These are phyloP conservation scores for Volucella inflata DNA, from an alignment of 2,888 invertebrate genomes.

Conservation along the genomic window DNA sequence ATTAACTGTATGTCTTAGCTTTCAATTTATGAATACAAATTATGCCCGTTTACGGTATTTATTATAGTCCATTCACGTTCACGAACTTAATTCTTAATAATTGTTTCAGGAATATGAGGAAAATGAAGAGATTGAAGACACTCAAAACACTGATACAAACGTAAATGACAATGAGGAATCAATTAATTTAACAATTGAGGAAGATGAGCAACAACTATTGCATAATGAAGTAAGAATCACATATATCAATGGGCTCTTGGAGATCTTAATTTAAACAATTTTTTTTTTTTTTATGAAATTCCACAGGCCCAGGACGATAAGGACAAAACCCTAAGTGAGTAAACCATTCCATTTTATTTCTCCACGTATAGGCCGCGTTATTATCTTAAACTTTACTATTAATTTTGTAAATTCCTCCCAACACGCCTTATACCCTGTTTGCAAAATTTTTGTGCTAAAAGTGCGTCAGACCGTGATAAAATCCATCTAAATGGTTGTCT, in stretches of 20 bases:
- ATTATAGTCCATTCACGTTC: not conserved
- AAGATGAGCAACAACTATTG: constrained; percentile 90
- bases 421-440: constrained; percentile 4
- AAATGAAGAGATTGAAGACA: constrained; percentile 77
- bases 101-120: constrained; percentile 75
- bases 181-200: constrained; percentile 91
- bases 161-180: constrained; percentile 89
- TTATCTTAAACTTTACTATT: not conserved
- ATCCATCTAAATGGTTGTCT: not conserved
- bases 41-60: not conserved
- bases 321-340: constrained; percentile 86
- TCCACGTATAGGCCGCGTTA: not conserved
- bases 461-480: constrained; percentile 42
- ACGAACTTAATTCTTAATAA: not conserved
- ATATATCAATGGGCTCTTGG: not conserved
- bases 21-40: no score
- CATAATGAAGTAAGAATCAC: constrained; percentile 88
- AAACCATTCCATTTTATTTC: constrained; percentile 26
- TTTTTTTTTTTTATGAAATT: constrained; percentile 36
- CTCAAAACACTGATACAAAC: constrained; percentile 78
- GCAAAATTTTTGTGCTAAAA: constrained; percentile 44
- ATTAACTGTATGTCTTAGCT: no score
- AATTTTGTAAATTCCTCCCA: constrained; percentile 11
- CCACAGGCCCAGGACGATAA: constrained; percentile 84
- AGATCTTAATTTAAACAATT: not conserved